phyloP scores from a whole-genome alignment of 2,888 invertebrate species.

The Kuschelorhynchus macadamiae region DNA sequence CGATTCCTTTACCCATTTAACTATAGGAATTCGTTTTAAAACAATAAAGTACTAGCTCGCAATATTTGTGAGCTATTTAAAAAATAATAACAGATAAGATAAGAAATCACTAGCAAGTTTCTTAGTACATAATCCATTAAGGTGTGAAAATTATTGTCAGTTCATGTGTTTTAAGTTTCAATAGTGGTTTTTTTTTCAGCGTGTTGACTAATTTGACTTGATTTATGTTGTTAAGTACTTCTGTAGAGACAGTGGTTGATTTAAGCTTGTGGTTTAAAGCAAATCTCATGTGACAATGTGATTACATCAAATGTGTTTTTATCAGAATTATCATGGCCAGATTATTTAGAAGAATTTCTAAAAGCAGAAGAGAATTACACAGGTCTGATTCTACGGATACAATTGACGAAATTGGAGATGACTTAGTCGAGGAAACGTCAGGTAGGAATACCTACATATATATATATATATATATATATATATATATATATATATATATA shows the following conservation, averaged over 20 bases:
- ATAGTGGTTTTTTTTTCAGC: not conserved
- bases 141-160: constrained; percentile 26
- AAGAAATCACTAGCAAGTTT: constrained; percentile 41
- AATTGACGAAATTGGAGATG: constrained; percentile 41
- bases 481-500: too few relatives aligned
- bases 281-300: constrained; percentile 2
- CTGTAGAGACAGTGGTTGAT: too few relatives aligned
- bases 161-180: constrained; percentile 1
- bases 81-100: constrained; percentile 45
- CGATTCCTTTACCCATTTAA: constrained; percentile 3
- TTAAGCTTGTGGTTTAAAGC: constrained; percentile 8
- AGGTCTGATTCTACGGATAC: constrained; percentile 49
- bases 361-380: constrained; percentile 51
- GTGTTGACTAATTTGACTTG: not conserved
- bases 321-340: constrained; percentile 45
- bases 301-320: not conserved
- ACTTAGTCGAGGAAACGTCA: too few relatives aligned
- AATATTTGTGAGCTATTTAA: constrained; percentile 35
- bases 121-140: constrained; percentile 30
- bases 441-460: too few relatives aligned
- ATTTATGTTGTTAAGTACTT: too few relatives aligned
- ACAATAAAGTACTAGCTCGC: constrained; percentile 37
- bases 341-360: constrained; percentile 54
- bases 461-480: too few relatives aligned
- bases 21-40: constrained; percentile 31